phyloP scores from a whole-genome alignment of 1,140 invertebrate species.

The Cylas formicarius region DNA sequence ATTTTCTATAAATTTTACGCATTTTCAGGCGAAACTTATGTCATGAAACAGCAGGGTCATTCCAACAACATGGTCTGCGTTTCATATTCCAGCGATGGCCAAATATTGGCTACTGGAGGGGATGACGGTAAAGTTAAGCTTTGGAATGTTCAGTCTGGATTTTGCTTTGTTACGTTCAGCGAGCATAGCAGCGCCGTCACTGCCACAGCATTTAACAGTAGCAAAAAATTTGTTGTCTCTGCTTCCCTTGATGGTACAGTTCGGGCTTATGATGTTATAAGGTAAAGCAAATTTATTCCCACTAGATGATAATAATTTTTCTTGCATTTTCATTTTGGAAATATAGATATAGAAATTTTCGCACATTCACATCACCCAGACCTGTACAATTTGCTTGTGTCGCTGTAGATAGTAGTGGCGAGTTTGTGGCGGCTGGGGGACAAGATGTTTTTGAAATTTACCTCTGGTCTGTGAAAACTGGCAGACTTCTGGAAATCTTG shows the following conservation, averaged over 20 bases:
- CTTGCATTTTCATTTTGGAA: neutral
- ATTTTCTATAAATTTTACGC: slow-evolving; percentile 11
- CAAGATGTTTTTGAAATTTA: slow-evolving; percentile 92
- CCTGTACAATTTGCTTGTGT: slow-evolving; percentile 91
- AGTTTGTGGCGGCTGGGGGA: slow-evolving; percentile 88
- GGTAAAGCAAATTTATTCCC: slow-evolving; percentile 44
- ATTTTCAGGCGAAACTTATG: slow-evolving; percentile 75
- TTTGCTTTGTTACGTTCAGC: slow-evolving; percentile 91
- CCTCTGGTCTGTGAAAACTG: slow-evolving; percentile 91
- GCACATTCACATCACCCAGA: slow-evolving; percentile 84
- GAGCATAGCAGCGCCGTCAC: slow-evolving; percentile 82
- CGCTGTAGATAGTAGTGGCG: slow-evolving; percentile 79
- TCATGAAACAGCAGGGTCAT: slow-evolving; percentile 96
- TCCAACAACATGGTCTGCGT: slow-evolving; percentile 81
- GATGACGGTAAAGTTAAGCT: slow-evolving; percentile 95
- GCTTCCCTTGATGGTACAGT: slow-evolving; percentile 92
- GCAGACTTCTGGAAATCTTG: slow-evolving; percentile 82
- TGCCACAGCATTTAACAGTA: slow-evolving; percentile 77
- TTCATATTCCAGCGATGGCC: slow-evolving; percentile 85
- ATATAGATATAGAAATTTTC: slow-evolving; percentile 87
- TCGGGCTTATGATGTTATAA: slow-evolving; percentile 84
- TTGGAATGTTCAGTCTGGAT: slow-evolving; percentile 85
- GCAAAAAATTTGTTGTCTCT: slow-evolving; percentile 86
- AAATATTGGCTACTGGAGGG: slow-evolving; percentile 85
- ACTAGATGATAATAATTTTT: slow-evolving; percentile 1